These are phyloP conservation scores for Calonectris borealis DNA, from an alignment of 2,113 vertebrate genomes.

Conservation along the genomic window DNA sequence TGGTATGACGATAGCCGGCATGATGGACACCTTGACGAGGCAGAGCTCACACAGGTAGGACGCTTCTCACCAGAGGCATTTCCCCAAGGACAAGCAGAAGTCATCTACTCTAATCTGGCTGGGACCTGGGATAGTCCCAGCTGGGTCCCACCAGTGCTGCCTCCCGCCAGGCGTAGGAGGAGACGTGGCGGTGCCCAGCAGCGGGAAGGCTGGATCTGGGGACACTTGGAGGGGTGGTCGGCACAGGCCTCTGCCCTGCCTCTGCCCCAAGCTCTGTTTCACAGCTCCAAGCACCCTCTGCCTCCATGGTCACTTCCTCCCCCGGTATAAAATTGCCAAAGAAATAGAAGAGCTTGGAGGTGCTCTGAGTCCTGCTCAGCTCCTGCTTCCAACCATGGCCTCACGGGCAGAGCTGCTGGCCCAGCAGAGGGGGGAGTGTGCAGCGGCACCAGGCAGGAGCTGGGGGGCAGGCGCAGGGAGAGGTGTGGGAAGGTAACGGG, in stretches of 20 bases:
- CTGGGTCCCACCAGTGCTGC: not conserved
- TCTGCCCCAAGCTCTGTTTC: not conserved
- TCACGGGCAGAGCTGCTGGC: not conserved
- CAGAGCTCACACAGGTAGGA: not conserved
- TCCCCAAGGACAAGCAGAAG: not conserved
- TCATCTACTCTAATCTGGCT: not conserved
- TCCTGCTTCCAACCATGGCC: not conserved
- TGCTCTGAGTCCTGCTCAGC: not conserved
- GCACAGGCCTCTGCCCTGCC: not conserved
- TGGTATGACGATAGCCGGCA: fast-evolving
- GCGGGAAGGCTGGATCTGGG: not conserved
- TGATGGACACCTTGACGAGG: fast-evolving
- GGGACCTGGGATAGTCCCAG: not conserved
- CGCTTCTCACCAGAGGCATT: not conserved
- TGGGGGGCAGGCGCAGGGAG: not conserved
- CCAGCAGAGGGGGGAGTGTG: not conserved
- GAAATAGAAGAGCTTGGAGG: not conserved
- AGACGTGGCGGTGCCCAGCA: not conserved
- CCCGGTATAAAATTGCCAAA: not conserved
- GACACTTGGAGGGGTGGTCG: not conserved
- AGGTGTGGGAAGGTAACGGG: not conserved
- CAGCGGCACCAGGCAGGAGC: not conserved
- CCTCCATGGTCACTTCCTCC: not conserved
- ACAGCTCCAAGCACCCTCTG: not conserved
- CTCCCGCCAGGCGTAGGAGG: not conserved